Evolutionary conservation across 2,113 vertebrate species (phyloP).

Genomic region (Dicrurus megarhynchus): DNA sequence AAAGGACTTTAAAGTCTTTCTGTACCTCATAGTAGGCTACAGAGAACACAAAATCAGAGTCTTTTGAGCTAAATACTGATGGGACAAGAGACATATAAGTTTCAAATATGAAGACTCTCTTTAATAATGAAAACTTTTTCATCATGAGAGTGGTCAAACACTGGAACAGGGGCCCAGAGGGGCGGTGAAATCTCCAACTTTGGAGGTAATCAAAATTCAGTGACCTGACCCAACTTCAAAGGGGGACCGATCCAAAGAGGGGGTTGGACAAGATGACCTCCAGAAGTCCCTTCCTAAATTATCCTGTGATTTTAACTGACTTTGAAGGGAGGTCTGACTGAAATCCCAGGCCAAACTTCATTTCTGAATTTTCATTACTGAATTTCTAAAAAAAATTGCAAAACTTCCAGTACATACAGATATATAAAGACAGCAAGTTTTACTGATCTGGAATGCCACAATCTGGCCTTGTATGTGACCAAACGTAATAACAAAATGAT

Average conservation of each 20-base stretch:
- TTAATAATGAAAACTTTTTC: background rate
- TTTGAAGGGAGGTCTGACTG: background rate
- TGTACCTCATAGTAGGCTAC: background rate
- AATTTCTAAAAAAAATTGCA: background rate
- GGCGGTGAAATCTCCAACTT: background rate
- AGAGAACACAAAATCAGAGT: background rate
- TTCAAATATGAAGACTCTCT: background rate
- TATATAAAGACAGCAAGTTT: background rate
- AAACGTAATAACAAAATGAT: background rate
- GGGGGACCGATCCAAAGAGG: background rate
- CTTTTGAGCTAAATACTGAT: background rate
- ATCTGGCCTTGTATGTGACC: background rate
- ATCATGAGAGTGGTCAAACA: background rate
- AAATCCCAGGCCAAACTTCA: background rate
- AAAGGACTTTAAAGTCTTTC: background rate
- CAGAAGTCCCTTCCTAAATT: background rate
- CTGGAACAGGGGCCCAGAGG: background rate
- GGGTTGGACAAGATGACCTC: background rate
- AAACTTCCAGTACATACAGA: background rate
- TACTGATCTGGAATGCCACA: background rate
- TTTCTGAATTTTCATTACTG: background rate
- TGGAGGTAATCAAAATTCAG: background rate
- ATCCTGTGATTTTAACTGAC: background rate
- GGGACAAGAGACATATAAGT: background rate
- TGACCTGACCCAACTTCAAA: background rate